Conservation (phyloP, 1,140 invertebrate genomes). For the Rhopalosiphum padi region DNA sequence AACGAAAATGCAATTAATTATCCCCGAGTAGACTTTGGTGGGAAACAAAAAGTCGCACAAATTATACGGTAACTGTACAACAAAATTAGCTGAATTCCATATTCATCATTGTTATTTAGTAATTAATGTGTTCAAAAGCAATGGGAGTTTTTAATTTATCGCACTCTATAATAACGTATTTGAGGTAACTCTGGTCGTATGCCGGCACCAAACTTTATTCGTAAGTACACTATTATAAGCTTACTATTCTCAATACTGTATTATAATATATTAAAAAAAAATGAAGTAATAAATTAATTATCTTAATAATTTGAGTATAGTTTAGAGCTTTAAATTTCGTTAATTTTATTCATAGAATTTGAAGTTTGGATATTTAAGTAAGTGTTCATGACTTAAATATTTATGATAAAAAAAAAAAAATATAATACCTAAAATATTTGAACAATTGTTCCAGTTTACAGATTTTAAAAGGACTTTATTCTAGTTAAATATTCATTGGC, state of each 20-base stretch:
- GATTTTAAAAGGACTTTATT: background rate
- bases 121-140: slow-evolving; percentile 43
- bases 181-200: slow-evolving; percentile 15
- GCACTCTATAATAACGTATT: slow-evolving; percentile 31
- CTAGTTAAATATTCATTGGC: background rate
- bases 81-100: slow-evolving; percentile 40
- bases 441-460: background rate
- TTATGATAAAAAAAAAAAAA: background rate
- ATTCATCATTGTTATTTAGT: slow-evolving; percentile 46
- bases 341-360: background rate
- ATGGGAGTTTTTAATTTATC: slow-evolving; percentile 46
- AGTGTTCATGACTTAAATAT: background rate
- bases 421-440: background rate
- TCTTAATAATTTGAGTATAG: background rate
- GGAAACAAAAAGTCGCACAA: slow-evolving; percentile 37
- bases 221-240: slow-evolving; percentile 6
- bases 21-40: background rate
- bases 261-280: background rate
- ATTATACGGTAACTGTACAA: slow-evolving; percentile 11
- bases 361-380: background rate
- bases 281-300: background rate
- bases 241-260: background rate
- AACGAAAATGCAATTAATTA: slow-evolving; percentile 23
- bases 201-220: background rate
- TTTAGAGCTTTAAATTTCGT: background rate